Base-by-base conservation (phyloP, 2,113 vertebrate genomes). In the Dissostichus mawsoni region DNA sequence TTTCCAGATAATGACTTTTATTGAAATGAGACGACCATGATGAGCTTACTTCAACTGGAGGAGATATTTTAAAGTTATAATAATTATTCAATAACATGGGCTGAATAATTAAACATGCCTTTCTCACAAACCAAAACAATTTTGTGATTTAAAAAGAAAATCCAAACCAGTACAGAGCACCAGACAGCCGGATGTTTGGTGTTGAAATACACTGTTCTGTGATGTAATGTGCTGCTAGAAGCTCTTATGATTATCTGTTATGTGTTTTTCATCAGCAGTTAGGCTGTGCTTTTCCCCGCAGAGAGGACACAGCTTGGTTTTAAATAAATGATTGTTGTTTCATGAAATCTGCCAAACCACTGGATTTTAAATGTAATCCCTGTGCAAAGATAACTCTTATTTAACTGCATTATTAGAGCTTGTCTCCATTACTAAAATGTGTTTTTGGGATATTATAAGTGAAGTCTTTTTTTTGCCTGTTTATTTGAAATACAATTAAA, bases 241-340 rank as follows among this genome's bases (percentile, higher is more conserved):
- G n/a, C 76, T 45, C 3, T 73, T 47, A n/a, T 74, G 36, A 18
- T 52, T 17, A 50, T 62, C n/a, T 20, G 56, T 69, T 16, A 47
- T 56, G 3, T 78, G 57, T 73, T 45, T 64, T 25, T 55, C 33
- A 50, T 73, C 44, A 55, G 14, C 41, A 18, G 48, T 41, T 16
- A 48, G 47, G 69, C 9, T 50, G n/a, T 0, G 1, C 18, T 16
- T 25, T 6, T 74, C 59, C 59, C 53, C 8, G 33, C 61, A 36
- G 51, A 61, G 13, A 58, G 25, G 45, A 64, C 20, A 45, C 36
- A 4, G 56, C 41, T 51, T 58, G 51, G 52, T 17, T 61, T 69
- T 56, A 48, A 74, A 77, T 58, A 78, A 64, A 64, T 59, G 14
- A 63, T 45, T 63, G 44, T 47, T 51, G 17, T 57, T 77, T 65